A percentile compares a stretch with the other conserved stretches of the same genome.
These are phyloP conservation scores for Orthonychiurus folsomi DNA, from an alignment of 2,888 invertebrate genomes.

Conservation along the genomic window DNA sequence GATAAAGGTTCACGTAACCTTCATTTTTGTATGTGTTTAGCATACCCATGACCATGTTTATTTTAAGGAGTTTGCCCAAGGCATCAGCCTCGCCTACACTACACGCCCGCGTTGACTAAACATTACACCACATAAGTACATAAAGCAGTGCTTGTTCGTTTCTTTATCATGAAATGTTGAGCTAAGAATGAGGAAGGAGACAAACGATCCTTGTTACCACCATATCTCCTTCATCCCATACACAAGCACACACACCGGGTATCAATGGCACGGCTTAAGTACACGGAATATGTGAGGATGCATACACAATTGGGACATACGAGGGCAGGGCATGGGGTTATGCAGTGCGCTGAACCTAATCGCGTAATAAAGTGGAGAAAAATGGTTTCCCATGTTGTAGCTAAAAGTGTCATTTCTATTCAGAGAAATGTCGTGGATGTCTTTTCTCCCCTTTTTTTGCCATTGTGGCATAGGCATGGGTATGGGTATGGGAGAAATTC, in stretches of 20 bases:
- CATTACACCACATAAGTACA: too few relatives aligned
- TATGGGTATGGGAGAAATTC: too few relatives aligned
- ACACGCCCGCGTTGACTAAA: too few relatives aligned
- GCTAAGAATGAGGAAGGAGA: conserved; percentile 20
- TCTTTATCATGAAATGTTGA: too few relatives aligned
- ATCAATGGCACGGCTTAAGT: too few relatives aligned
- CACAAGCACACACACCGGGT: too few relatives aligned
- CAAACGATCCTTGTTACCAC: conserved; percentile 17
- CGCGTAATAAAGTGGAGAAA: conserved; percentile 31
- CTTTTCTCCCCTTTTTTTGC: conserved; percentile 8
- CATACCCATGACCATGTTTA: too few relatives aligned
- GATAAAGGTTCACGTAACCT: too few relatives aligned
- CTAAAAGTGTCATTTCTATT: conserved; percentile 32
- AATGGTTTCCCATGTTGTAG: conserved; percentile 22
- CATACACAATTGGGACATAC: neutral
- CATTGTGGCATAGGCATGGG: conserved; percentile 1
- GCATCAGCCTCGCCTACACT: too few relatives aligned
- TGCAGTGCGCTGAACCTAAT: conserved; percentile 17
- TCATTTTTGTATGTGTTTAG: too few relatives aligned
- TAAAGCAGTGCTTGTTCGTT: too few relatives aligned
- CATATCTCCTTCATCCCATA: neutral
- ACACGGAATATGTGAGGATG: neutral
- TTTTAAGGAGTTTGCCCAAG: too few relatives aligned
- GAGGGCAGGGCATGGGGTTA: conserved; percentile 5
- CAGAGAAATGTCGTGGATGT: conserved; percentile 21